Conservation (phyloP, 2,797 vertebrate genomes). For the Enteromius anoplus region DNA sequence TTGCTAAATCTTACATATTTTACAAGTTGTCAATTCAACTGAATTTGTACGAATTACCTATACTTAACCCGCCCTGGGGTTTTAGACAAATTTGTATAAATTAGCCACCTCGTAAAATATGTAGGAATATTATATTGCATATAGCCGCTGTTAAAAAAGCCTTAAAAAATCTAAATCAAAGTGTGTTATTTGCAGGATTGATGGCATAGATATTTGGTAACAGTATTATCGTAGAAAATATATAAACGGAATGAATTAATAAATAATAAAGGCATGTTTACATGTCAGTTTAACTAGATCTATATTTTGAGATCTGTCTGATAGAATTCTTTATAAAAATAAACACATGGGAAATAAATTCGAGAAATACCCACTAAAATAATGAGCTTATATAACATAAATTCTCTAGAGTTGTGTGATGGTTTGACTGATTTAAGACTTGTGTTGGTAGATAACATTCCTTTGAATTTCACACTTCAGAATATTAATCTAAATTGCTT, state of each 20-base stretch:
- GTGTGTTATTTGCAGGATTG: not conserved
- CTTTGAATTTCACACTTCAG: not conserved
- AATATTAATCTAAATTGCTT: not conserved
- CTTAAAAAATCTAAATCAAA: too few relatives aligned
- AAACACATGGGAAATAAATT: not conserved
- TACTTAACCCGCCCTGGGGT: too few relatives aligned
- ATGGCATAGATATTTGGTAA: not conserved
- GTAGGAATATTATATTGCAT: not conserved
- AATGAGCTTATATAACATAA: not conserved
- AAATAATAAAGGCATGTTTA: too few relatives aligned
- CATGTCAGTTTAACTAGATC: not conserved
- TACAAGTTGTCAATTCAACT: too few relatives aligned
- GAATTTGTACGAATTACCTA: too few relatives aligned
- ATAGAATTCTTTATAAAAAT: not conserved
- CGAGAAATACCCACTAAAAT: not conserved
- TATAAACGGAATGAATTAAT: not conserved
- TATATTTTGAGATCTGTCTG: not conserved
- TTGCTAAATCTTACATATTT: too few relatives aligned
- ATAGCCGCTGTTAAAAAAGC: not conserved
- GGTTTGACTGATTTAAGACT: not conserved
- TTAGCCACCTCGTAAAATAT: too few relatives aligned
- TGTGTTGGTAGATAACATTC: not conserved
- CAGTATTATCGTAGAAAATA: not conserved
- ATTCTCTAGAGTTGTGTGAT: not conserved
- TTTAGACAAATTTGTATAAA: too few relatives aligned